A percentile compares a stretch with the other conserved stretches of the same genome.
Conservation (phyloP, 2,888 invertebrate genomes). For the Dynastes maya region DNA sequence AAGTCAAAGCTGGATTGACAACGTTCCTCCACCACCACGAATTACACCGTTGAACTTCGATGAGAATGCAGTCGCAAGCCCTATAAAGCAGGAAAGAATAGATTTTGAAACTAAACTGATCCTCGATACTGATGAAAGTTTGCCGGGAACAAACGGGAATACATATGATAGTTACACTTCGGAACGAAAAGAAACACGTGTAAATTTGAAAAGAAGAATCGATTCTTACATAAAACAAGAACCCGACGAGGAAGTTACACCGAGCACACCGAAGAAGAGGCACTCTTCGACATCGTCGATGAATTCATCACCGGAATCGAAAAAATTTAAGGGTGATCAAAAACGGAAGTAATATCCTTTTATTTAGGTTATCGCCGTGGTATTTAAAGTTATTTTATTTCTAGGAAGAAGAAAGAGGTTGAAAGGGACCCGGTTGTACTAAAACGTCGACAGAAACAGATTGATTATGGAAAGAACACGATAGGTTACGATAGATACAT, state of each 20-base stretch:
- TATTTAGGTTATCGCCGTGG: neutral
- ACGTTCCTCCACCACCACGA: neutral
- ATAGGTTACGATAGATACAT: constrained; percentile 87
- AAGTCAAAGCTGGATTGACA: constrained; percentile 32
- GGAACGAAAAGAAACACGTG: neutral
- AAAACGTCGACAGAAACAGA: constrained; percentile 90
- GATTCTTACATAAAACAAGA: constrained; percentile 8
- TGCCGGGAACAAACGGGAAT: constrained; percentile 5
- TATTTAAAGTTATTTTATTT: neutral
- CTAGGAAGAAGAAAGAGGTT: constrained; percentile 11
- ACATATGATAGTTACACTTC: constrained; percentile 9
- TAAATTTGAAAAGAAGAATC: neutral
- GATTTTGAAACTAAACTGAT: constrained; percentile 50
- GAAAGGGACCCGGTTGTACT: constrained; percentile 84
- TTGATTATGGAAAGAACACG: constrained; percentile 96
- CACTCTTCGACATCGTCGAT: constrained; percentile 16
- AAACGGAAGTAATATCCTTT: neutral
- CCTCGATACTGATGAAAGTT: constrained; percentile 47
- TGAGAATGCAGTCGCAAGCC: constrained; percentile 39
- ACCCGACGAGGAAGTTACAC: neutral
- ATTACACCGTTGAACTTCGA: constrained; percentile 18
- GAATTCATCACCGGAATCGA: constrained; percentile 26
- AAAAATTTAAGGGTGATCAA: constrained; percentile 38
- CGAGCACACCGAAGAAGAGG: constrained; percentile 33
- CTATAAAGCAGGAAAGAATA: constrained; percentile 48